Base-by-base conservation (phyloP, 2,888 invertebrate species). In the Xanthorhoe spadicearia region DNA sequence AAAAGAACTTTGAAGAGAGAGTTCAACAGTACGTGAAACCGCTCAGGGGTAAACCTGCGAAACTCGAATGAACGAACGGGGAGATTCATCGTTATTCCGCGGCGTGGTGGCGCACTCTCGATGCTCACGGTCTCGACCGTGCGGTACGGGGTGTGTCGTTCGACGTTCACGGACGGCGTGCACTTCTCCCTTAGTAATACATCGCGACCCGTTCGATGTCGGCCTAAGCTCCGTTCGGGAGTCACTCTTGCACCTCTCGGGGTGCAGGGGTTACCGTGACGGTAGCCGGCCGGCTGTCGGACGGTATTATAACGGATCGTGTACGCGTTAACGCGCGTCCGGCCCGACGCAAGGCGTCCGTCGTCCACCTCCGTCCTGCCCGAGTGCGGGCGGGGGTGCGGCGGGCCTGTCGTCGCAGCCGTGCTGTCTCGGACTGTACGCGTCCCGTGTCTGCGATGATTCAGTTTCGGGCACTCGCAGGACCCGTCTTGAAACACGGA, bases 1-100 rank as follows among this genome's bases (percentile, higher is more conserved):
- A 93, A 94, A 94, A 95, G 94, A 92, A 95, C 94, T 95, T 94
- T 94, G 94, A 94, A 95, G 93, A 95, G 86, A 90, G 89, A 90
- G 89, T 90, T 88, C 83, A 91, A 89, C 79, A 91, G 89, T 85
- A 87, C 88, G 90, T 93, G 91, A 83, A 83, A 93, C 90, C 88
- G 92, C 87, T 88, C 91, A 89, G 87, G 87, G 90, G 90, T 89
- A 92, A 92, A 87, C 90, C 94, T 90, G 94, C 94, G 90, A 94
- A 94, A 89, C 89, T 89, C 87, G 86, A 90, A 90, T 87, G 87
- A 86, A 84, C 83, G 85, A 86, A 85, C 85, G 84, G 85, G 83
- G 84, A 87, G 83, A 86, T 87, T 87, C 84, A 88, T 76, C 81
- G 80, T 28, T 57, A 17, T 57, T 57, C 15, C 48, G 48, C 10